These are phyloP conservation scores for Protodeltote pygarga DNA, from an alignment of 2,888 invertebrate genomes.

Conservation along the genomic window DNA sequence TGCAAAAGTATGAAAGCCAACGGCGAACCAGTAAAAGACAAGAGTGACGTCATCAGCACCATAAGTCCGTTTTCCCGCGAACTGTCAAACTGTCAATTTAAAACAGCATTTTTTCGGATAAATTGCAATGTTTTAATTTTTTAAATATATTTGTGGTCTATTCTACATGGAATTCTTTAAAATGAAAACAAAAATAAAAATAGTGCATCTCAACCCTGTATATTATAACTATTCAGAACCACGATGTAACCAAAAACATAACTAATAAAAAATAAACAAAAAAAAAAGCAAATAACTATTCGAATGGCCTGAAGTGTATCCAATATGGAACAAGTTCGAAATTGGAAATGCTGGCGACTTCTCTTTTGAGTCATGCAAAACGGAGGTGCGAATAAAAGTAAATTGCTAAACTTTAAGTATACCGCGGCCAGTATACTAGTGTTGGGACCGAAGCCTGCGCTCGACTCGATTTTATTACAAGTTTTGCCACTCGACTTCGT, in stretches of 20 bases:
- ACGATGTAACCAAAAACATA: conserved; percentile 14
- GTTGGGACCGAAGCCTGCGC: conserved; percentile 37
- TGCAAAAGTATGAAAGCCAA: no score
- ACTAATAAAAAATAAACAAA: conserved; percentile 40
- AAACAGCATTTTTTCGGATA: no score
- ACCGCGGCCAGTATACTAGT: conserved; percentile 52
- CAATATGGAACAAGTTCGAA: conserved; percentile 74
- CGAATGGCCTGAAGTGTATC: conserved; percentile 59
- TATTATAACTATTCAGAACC: neutral
- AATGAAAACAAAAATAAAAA: neutral
- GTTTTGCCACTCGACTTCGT: conserved; percentile 10
- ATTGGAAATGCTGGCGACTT: conserved; percentile 74
- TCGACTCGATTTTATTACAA: no score
- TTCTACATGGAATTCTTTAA: no score
- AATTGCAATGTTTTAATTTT: no score
- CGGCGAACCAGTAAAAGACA: no score
- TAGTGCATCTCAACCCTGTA: neutral
- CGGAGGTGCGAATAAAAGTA: conserved; percentile 72
- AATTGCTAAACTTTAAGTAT: conserved; percentile 76
- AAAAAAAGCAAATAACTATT: no score
- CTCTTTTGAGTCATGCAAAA: conserved; percentile 72
- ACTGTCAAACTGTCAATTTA: no score
- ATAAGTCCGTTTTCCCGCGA: no score
- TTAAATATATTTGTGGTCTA: no score
- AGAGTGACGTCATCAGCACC: no score